phyloP scores from a whole-genome alignment of 1,140 invertebrate genomes.

The Ostrea denselamellosa region DNA sequence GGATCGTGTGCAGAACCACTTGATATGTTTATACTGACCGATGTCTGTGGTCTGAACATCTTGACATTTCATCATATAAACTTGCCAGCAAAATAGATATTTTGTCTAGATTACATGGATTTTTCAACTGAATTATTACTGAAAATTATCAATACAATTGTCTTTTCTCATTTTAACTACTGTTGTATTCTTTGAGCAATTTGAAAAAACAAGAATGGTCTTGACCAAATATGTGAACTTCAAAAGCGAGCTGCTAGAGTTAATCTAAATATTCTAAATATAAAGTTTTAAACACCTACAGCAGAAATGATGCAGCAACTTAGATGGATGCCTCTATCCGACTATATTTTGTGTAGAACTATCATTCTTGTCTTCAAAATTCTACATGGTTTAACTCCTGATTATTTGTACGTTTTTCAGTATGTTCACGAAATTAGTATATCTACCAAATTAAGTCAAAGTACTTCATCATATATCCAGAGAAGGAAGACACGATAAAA shows the following conservation, averaged over 20 bases:
- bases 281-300: neutral
- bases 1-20: too few relatives aligned
- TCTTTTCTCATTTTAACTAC: conserved; percentile 44
- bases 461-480: too few relatives aligned
- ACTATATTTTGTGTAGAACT: too few relatives aligned
- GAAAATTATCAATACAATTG: too few relatives aligned
- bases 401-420: too few relatives aligned
- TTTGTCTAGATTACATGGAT: too few relatives aligned
- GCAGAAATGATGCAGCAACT: neutral
- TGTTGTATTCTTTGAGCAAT: conserved; percentile 21
- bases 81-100: conserved; percentile 39
- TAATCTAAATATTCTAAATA: neutral
- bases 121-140: too few relatives aligned
- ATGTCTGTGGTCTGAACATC: conserved; percentile 31
- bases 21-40: conserved; percentile 44
- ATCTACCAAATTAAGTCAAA: conserved; percentile 5
- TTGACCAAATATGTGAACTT: conserved; percentile 22
- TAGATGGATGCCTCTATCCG: conserved; percentile 32
- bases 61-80: conserved; percentile 39
- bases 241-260: too few relatives aligned
- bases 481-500: too few relatives aligned
- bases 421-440: too few relatives aligned
- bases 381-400: neutral
- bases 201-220: too few relatives aligned
- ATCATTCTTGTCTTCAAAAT: conserved; percentile 30